Conservation (phyloP, 2,888 invertebrate species). For the Noctuana brunneofusca region DNA sequence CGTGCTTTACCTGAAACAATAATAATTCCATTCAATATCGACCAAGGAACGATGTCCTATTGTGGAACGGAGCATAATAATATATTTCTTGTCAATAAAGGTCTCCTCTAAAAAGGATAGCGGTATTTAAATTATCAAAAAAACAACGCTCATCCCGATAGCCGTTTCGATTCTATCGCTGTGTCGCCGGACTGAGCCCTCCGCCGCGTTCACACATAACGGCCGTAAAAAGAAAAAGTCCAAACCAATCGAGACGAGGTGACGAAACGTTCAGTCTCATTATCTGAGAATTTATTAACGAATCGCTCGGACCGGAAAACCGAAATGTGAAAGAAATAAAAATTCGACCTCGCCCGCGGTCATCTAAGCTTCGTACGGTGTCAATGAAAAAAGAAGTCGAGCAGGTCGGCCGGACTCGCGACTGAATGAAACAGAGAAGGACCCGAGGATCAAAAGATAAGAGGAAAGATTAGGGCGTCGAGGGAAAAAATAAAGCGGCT, state of each 20-base stretch:
- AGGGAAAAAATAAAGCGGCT: conserved; percentile 70
- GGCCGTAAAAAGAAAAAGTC: conserved; percentile 72
- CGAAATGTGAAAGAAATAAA: conserved; percentile 82
- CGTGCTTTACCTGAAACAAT: conserved; percentile 77
- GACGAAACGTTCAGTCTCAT: conserved; percentile 83
- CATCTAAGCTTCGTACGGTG: conserved; percentile 79
- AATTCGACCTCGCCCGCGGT: conserved; percentile 82
- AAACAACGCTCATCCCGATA: conserved; percentile 69
- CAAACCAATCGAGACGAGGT: conserved; percentile 81
- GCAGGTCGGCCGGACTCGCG: conserved; percentile 76
- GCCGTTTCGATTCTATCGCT: conserved; percentile 73
- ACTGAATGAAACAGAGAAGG: conserved; percentile 80
- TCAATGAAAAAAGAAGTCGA: conserved; percentile 82
- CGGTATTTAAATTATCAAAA: conserved; percentile 78
- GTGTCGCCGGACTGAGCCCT: conserved; percentile 56
- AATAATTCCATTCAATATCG: conserved; percentile 31
- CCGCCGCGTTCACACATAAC: conserved; percentile 78
- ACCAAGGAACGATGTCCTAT: conserved; percentile 8
- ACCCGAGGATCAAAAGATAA: conserved; percentile 79
- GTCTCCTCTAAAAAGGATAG: conserved; percentile 66
- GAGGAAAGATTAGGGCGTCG: conserved; percentile 76
- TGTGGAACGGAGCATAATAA: conserved; percentile 23
- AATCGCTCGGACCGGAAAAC: conserved; percentile 81
- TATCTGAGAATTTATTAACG: conserved; percentile 84
- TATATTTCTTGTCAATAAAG: conserved; percentile 48